A percentile compares a stretch with the other conserved stretches of the same genome.
Evolutionary conservation across 2,113 vertebrate genomes (phyloP).

Genomic region (Calyptommatus sinebrachiatus): DNA sequence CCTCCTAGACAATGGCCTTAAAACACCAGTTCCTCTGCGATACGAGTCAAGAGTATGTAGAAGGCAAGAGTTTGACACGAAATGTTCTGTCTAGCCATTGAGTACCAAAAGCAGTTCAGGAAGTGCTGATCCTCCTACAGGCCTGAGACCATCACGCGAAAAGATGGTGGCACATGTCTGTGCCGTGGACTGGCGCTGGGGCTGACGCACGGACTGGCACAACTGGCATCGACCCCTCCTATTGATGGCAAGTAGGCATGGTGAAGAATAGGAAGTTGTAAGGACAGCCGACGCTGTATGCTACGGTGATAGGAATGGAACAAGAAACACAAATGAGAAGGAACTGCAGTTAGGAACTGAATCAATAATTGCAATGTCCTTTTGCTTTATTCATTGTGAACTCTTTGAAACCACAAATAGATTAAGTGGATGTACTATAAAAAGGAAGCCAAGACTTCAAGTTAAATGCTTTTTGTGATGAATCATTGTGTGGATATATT

Average conservation of each 20-base stretch:
- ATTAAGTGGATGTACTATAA: neutral
- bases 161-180: conserved; percentile 97
- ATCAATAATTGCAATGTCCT: neutral
- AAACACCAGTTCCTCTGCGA: conserved; percentile 62
- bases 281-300: conserved; percentile 96
- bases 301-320: conserved; percentile 63
- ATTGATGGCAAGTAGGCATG: conserved; percentile 98
- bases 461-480: neutral
- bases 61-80: conserved; percentile 69
- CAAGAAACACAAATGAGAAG: neutral
- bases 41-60: conserved; percentile 63
- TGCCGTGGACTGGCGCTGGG: conserved; percentile 94
- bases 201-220: conserved; percentile 92
- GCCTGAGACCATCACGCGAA: conserved; percentile 98
- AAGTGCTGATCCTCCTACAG: conserved; percentile 82
- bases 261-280: conserved; percentile 97
- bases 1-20: conserved; percentile 55
- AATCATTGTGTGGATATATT: neutral
- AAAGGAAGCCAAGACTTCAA: neutral
- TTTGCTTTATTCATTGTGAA: neutral
- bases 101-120: conserved; percentile 73
- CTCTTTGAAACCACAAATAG: neutral
- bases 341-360: neutral
- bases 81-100: conserved; percentile 72
- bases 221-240: conserved; percentile 97